Evolutionary conservation across 1,140 invertebrate genomes (phyloP), one percentile per base, ranked within the genome.

Genomic region (Ceratoteleas bidentatus): DNA sequence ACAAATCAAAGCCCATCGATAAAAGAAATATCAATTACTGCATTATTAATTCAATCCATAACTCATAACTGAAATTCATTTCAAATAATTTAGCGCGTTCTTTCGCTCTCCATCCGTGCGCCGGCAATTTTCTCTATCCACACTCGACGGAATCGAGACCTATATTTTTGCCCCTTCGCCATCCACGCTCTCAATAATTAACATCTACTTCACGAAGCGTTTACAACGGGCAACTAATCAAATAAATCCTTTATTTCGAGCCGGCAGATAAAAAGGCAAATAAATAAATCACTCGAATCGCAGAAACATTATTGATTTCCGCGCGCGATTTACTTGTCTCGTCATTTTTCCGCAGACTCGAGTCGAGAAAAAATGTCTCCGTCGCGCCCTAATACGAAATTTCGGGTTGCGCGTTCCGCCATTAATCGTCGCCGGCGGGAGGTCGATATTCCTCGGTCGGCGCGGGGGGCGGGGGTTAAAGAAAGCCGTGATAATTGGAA

Each of bases 401-500:
- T 74, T 64, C 14, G 13, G 45, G 52, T 65, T 49, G 61, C 61
- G 54, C 83, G 56, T 83, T 73, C 53, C 54, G 75, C 78, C 76
- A 84, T 85, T 85, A 86, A 86, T 83, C 84, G 84, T 74, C 84
- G 73, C 49, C 73, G 74, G 81, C 34, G 75, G 81, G 80, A 81
- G 81, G 68, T 86, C 81, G 83, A 85, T 85, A 86, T 84, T 72
- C 78, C 75, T 86, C 65, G 68, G 78, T 58, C 73, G 56, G 40
- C 13, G 36, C 33, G 40, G 58, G 60, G 78, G 64, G 24, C 33
- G 40, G 58, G 60, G 78, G 60, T 69, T 70, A 74, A 68, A 65
- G 81, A 76, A 79, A 76, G 74, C 74, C 66, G 84, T 79, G 84
- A 87, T 86, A 87, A 87, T 86, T 87, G 82, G 83, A 87, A 87